A percentile compares a stretch with the other conserved stretches of the same genome.
Conservation (phyloP, 2,797 vertebrate species). For the Cheirogaleus major region DNA sequence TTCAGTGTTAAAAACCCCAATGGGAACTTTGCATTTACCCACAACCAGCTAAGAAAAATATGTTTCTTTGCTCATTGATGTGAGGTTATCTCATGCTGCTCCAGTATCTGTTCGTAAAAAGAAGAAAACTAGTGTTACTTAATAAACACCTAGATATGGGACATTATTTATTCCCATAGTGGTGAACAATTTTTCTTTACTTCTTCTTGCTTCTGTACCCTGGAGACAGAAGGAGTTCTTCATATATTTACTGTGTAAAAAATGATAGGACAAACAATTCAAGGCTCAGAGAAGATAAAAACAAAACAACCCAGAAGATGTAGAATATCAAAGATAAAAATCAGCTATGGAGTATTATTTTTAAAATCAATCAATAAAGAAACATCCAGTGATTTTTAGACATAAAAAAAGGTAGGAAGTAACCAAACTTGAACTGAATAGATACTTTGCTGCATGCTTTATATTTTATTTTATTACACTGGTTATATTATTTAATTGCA, state of each 20-base stretch:
- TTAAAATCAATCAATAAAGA: constrained; percentile 4
- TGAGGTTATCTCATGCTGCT: background rate
- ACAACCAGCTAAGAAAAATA: background rate
- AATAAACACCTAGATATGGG: background rate
- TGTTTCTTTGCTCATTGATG: constrained; percentile 38
- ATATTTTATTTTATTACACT: constrained; percentile 1
- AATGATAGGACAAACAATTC: background rate
- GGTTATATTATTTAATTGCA: background rate
- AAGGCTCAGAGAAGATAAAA: background rate
- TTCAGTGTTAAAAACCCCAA: background rate
- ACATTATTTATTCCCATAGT: background rate
- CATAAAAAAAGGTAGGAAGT: background rate
- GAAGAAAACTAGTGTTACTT: constrained; percentile 13
- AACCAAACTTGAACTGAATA: background rate
- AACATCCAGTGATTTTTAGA: background rate
- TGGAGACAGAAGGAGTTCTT: constrained; percentile 10
- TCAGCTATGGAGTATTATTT: background rate
- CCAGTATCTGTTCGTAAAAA: constrained; percentile 8
- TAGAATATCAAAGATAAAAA: background rate
- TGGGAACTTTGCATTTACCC: background rate
- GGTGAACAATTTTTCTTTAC: background rate
- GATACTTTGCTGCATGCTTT: background rate
- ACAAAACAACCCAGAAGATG: background rate
- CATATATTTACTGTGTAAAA: constrained; percentile 16
- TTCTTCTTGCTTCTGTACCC: constrained; percentile 6